Base-by-base conservation (phyloP, 1,140 invertebrate species). In the Temnothorax curvispinosus region DNA sequence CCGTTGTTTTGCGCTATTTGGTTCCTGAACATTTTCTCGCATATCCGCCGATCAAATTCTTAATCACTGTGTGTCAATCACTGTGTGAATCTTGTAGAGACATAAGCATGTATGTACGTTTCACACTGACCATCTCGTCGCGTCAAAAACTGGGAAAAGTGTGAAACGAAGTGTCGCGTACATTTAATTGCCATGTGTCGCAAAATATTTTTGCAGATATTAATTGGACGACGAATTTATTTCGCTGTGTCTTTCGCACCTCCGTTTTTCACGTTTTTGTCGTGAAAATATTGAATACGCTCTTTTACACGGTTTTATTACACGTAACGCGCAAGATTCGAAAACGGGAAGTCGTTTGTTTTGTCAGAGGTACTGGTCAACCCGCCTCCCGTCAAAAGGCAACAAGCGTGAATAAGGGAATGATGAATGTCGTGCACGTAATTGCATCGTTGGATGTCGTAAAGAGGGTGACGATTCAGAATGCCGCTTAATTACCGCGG, bases 351-450 rank as follows among this genome's bases (percentile, higher is more conserved):
- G 32, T 75, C 18, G 9, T 27, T 71, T 38, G 41, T 60, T 60
- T 50, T 15, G 18, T 21, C 27, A 32, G 52, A 71, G 38, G 32
- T 58, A 72, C 44, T 4, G 54, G 35, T 35, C 41, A 41, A 62
- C 15, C 27, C 13, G 38, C 21, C 7, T 74, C 74, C 54, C 52
- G 54, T 47, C 0, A 11, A 60, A 47, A 74, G 27, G 27, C 50
- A 82, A 58, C 41, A 6, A 72, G 27, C 52, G 38, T 15, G 54
- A 52, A 54, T 47, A 50, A 60, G 56, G n/a, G 56, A 74, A 50
- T 60, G 69, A 50, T 32, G 9, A 75, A 64, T 74, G 32, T 75
- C 69, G 41, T 75, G 41, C 41, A 21, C 44, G 47, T 84, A 84
- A 84, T 84, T 84, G n/a, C 69, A 38, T 11, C 52, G 38, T 32